phyloP scores from a whole-genome alignment of 2,113 vertebrate genomes.

The Sinosuthora webbiana region DNA sequence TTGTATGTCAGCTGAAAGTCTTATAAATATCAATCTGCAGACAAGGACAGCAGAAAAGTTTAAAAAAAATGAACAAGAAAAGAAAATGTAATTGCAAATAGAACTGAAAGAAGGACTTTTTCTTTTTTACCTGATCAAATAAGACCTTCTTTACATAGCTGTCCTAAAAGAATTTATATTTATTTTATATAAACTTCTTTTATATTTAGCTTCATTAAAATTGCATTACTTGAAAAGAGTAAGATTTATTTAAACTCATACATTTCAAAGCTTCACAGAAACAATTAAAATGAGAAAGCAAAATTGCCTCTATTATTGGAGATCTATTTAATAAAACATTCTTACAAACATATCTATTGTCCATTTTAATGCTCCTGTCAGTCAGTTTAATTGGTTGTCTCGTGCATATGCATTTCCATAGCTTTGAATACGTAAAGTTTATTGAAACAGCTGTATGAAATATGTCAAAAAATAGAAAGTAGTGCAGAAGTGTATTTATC shows the following conservation, averaged over 20 bases:
- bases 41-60: not conserved
- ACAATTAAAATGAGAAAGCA: not conserved
- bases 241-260: constrained; percentile 4
- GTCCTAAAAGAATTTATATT: not conserved
- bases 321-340: not conserved
- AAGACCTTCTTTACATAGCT: not conserved
- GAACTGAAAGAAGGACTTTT: not conserved
- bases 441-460: not conserved
- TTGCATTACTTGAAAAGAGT: not conserved
- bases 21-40: not conserved
- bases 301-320: not conserved
- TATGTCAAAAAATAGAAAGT: not conserved
- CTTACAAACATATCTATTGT: not conserved
- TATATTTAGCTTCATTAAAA: not conserved
- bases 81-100: not conserved
- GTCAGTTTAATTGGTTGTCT: not conserved
- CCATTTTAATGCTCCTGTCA: not conserved
- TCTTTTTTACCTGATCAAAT: not conserved
- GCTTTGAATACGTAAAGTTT: not conserved
- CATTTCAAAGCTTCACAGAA: not conserved
- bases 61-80: not conserved
- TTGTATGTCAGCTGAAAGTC: not conserved
- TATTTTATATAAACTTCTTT: not conserved
- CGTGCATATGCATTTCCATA: not conserved
- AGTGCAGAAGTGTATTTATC: not conserved